Conservation (phyloP, 2,888 invertebrate species). For the Athetis lepigone region DNA sequence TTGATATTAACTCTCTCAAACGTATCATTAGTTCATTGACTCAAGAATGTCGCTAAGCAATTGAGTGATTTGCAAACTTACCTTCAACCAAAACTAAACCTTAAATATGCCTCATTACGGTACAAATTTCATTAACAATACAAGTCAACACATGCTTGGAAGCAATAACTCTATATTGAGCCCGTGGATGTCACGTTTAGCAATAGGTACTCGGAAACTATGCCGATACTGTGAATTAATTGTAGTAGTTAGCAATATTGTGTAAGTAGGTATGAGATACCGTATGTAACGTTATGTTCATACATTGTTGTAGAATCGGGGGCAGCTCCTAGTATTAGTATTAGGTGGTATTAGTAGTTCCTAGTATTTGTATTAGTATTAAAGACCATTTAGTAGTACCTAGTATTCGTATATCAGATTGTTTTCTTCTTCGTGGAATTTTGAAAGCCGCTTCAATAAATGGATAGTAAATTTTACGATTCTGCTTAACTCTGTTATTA, state of each 20-base stretch:
- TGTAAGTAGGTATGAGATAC: constrained; percentile 23
- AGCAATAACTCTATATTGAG: constrained; percentile 64
- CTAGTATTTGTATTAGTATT: too few species aligned
- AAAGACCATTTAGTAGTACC: too few species aligned
- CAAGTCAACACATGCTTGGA: constrained; percentile 52
- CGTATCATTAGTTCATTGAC: constrained; percentile 32
- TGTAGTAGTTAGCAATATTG: constrained; percentile 55
- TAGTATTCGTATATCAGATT: too few species aligned
- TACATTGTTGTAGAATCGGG: constrained; percentile 13
- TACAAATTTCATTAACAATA: constrained; percentile 11
- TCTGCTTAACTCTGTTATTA: too few species aligned
- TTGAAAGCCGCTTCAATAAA: too few species aligned
- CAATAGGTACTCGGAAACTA: constrained; percentile 59
- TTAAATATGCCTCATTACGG: not conserved
- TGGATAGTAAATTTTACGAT: too few species aligned
- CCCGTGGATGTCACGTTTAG: constrained; percentile 61
- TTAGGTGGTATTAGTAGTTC: too few species aligned
- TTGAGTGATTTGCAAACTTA: constrained; percentile 37
- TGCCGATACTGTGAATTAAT: constrained; percentile 60
- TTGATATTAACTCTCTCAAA: constrained; percentile 34
- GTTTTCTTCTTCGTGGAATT: too few species aligned
- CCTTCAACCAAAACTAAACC: constrained; percentile 10
- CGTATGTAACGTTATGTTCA: constrained; percentile 21
- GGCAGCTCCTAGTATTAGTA: not conserved
- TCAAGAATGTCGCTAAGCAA: constrained; percentile 46